Evolutionary conservation across 1,140 invertebrate species (phyloP).

Genomic region (Sitobion miscanthi): DNA sequence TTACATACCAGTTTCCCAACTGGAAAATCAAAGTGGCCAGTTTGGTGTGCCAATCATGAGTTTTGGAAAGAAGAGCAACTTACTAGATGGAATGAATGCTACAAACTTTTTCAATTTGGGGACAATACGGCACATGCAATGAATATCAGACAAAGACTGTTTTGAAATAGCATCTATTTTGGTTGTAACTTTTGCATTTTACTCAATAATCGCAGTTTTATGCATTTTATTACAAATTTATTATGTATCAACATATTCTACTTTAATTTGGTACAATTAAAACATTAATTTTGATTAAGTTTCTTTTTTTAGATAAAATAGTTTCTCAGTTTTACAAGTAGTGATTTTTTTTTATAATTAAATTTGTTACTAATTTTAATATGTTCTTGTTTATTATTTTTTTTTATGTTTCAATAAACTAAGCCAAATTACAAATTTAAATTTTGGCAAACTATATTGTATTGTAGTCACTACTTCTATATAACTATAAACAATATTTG

Average conservation of each 20-base stretch:
- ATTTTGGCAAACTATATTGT: neutral
- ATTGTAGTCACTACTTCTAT: neutral
- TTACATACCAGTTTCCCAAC: constrained; percentile 75
- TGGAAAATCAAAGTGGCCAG: constrained; percentile 70
- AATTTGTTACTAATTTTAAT: neutral
- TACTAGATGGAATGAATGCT: constrained; percentile 69
- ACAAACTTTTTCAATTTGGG: constrained; percentile 74
- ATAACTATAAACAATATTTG: neutral
- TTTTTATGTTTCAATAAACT: neutral
- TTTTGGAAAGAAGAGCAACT: neutral
- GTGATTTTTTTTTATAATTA: neutral
- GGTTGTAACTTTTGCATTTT: constrained; percentile 4
- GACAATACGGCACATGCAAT: constrained; percentile 58
- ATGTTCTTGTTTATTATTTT: neutral
- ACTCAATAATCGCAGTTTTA: neutral
- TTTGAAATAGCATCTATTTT: neutral
- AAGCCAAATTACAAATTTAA: neutral
- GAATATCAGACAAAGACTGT: constrained; percentile 14
- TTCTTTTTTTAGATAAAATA: neutral
- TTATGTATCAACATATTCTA: neutral
- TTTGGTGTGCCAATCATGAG: constrained; percentile 76
- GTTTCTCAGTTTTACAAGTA: neutral
- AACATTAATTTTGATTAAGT: neutral
- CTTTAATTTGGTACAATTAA: neutral
- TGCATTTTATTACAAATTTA: neutral